Percentiles rank a stretch among this genome's conserved stretches.
Conservation (phyloP, 2,113 vertebrate species). For the Chloropsis cyanopogon region DNA sequence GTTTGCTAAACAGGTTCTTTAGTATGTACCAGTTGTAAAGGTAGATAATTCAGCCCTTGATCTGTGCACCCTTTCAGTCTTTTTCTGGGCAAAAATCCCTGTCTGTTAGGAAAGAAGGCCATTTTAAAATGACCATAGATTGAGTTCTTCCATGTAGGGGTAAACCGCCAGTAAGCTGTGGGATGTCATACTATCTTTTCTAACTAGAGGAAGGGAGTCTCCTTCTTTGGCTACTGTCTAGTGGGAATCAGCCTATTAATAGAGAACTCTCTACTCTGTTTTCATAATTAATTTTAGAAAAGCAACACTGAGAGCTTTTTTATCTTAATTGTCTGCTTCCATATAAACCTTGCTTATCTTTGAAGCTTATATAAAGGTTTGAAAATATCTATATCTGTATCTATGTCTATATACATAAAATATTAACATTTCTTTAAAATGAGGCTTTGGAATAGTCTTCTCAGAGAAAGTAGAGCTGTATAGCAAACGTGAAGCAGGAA, state of each 20-base stretch:
- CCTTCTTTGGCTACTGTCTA: not conserved
- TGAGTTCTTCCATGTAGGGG: not conserved
- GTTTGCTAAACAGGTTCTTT: not conserved
- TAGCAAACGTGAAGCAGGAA: not conserved
- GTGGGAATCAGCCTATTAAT: not conserved
- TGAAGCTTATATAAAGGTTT: not conserved
- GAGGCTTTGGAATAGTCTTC: not conserved
- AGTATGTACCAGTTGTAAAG: not conserved
- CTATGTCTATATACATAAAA: not conserved
- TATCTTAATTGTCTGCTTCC: not conserved
- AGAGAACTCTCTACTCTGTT: not conserved
- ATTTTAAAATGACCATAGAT: not conserved
- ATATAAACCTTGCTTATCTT: not conserved
- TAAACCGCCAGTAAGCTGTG: not conserved
- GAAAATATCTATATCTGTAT: not conserved
- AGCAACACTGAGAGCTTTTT: not conserved
- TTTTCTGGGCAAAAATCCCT: not conserved
- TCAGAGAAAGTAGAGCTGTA: not conserved
- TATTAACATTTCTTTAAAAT: not conserved
- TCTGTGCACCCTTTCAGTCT: not conserved
- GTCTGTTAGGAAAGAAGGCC: not conserved
- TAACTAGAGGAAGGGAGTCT: not conserved
- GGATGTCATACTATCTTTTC: not conserved
- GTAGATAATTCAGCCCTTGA: not conserved
- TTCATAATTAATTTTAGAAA: not conserved